A percentile compares a stretch with the other conserved stretches of the same genome.
These are phyloP conservation scores for Oncopeltus fasciatus DNA, from an alignment of 1,140 invertebrate genomes.

Conservation along the genomic window DNA sequence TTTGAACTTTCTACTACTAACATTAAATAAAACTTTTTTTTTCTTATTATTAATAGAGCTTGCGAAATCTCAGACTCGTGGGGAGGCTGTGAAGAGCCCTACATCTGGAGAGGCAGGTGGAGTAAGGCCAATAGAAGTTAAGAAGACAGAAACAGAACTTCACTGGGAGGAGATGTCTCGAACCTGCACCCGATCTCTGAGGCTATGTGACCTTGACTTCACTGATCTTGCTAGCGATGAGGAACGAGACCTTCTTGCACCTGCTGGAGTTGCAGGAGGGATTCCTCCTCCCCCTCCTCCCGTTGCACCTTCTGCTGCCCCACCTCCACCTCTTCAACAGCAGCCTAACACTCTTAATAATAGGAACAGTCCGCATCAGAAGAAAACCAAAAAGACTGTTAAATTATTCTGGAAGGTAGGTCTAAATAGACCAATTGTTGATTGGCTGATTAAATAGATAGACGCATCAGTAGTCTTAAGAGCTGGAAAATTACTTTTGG, in stretches of 20 bases:
- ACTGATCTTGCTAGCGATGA: constrained; percentile 77
- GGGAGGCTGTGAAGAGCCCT: constrained; percentile 51
- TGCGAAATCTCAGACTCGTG: constrained; percentile 28
- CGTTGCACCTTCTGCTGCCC: constrained; percentile 28
- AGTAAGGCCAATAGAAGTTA: constrained; percentile 43
- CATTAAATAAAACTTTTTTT: no score
- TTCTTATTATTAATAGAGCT: constrained; percentile 22
- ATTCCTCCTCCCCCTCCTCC: constrained; percentile 60
- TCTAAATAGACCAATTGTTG: no score
- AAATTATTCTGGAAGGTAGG: constrained; percentile 86
- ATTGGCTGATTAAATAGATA: no score
- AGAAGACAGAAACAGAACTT: constrained; percentile 83
- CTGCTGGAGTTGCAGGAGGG: constrained; percentile 41
- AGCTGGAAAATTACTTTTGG: no score
- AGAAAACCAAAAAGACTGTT: constrained; percentile 94
- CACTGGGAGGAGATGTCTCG: constrained; percentile 87
- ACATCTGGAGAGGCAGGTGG: constrained; percentile 41
- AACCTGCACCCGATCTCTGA: constrained; percentile 64
- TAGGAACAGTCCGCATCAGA: constrained; percentile 37
- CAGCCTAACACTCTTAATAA: neutral
- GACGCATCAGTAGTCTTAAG: no score
- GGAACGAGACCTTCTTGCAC: constrained; percentile 47
- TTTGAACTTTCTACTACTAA: no score
- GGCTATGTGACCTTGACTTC: constrained; percentile 91
- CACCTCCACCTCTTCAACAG: constrained; percentile 25